Base-by-base conservation (phyloP, 2,797 vertebrate genomes). In the Phoebastria nigripes region DNA sequence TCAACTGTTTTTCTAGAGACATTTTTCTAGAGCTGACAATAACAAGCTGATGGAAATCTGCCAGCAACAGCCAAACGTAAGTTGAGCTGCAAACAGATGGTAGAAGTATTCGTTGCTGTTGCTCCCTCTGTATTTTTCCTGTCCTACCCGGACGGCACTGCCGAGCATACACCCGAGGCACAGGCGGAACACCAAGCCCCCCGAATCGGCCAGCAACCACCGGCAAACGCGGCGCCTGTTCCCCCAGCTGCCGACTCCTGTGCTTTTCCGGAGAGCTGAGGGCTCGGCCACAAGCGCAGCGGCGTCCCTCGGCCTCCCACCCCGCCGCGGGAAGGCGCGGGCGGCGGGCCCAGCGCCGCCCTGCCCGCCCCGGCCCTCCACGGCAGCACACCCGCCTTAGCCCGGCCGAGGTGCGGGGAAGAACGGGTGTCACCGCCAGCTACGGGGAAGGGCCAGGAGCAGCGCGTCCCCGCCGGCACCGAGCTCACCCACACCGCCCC, bases 31-130 rank as follows among this genome's bases (percentile, higher is more conserved):
- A 5, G 31, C 21, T 6, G 47, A 6, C 41, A 51, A 6, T 7
- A 39, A 13, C 2, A 15, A 47, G 22, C 16, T 13, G n/a, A 44
- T 1, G 22, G 52, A 33, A 51, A 39, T 5, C 24, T 0, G 61
- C 46, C 67, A 26, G 10, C 8, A 39, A 8, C 35, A 22, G 29
- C 65, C 39, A 42, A 4, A 10, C 35, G 4, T 0, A 28, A 42
- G 55, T 0, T 1, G 15, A 47, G 5, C 7, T 21, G 31, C 42
- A 11, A n/a, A 44, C 31, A 35, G 54, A 14, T 0, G 49, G 56
- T 35, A 21, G 56, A 13, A 33, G 16, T 0, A 6, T 1, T 19
- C 35, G 2, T 1, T 11, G 37, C 1, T 14, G 17, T 2, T 7
- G 29, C 33, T n/a, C 49, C 29, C 18, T 8, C 15, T 2, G 6